Evolutionary conservation across 2,888 invertebrate species (phyloP).

Genomic region (Rhorus exstirpatorius): DNA sequence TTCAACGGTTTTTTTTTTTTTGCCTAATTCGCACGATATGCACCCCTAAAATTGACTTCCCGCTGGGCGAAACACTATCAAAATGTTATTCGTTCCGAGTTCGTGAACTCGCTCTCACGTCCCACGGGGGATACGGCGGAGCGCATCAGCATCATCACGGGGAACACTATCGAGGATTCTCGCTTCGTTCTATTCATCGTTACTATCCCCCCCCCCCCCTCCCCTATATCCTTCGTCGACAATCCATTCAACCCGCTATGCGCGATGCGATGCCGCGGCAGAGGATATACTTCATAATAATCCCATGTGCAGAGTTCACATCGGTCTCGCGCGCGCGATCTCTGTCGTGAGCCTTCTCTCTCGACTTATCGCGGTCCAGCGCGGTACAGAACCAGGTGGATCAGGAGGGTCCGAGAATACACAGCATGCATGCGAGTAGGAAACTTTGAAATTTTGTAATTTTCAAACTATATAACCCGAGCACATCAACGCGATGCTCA

Average conservation of each 20-base stretch:
- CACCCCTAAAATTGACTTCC: too few relatives aligned
- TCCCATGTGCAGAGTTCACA: conserved; percentile 49
- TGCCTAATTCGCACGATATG: too few relatives aligned
- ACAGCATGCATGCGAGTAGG: conserved; percentile 42
- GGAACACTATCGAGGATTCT: not conserved
- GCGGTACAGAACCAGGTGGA: conserved; percentile 3
- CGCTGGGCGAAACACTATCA: not conserved
- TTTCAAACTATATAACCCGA: conserved; percentile 55
- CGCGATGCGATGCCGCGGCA: not conserved
- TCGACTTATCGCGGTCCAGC: not conserved
- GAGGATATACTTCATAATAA: conserved; percentile 63
- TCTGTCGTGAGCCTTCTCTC: conserved; percentile 12
- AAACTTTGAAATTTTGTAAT: conserved; percentile 59
- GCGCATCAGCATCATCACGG: conserved; percentile 6
- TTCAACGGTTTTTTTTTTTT: too few relatives aligned
- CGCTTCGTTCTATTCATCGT: conserved; percentile 28
- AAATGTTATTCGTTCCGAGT: not conserved
- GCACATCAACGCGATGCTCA: conserved; percentile 33
- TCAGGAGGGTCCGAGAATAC: conserved; percentile 1
- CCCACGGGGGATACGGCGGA: not conserved
- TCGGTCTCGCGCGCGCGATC: conserved; percentile 9
- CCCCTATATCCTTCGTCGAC: conserved; percentile 19
- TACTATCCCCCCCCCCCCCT: not conserved
- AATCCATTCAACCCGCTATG: conserved; percentile 31
- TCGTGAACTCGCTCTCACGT: conserved; percentile 2